Evolutionary conservation across 1,140 invertebrate genomes (phyloP), one percentile per base, ranked within the genome.

Genomic region (Anoplolepis gracilipes): DNA sequence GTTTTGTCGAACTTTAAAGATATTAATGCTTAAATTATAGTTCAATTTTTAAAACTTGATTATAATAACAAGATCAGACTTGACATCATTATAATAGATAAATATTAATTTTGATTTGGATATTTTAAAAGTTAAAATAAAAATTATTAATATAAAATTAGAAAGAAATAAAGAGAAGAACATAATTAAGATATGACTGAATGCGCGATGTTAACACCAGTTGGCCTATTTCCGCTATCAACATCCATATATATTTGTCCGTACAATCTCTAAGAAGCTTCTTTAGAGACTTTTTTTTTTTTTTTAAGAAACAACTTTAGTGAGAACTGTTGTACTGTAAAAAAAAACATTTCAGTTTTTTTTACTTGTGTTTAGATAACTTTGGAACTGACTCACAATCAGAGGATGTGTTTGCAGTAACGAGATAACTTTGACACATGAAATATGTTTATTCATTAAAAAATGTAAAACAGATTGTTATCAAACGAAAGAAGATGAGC

Each of bases 401-500:
- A 13, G n/a, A 49, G 25, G 13, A 61, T 19, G 73, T 85, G 59
- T 62, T 25, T 72, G 30, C 69, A 4, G 42, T 75, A 30, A n/a
- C 13, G 30, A 59, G 64, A 85, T 89, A 81, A 73, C 53, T 65
- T 77, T 61, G 22, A 82, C 85, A 16, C 8, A 49, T 42, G 30
- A 25, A n/a, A 49, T 46, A 75, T 84, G 28, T 76, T 76, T 61
- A 73, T 62, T 39, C 6, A 28, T 30, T 22, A 42, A 59, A 13
- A 36, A 76, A 33, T 16, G 22, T 22, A 46, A 6, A 55, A 25
- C 5, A 10, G 13, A n/a, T 49, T n/a, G 25, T 70, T 72, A 65
- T 61, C 77, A 88, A 86, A 5, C 7, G 72, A 57, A 13, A 82
- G 57, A 82, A n/a, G n/a, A n/a, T 88, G 86, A 88, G 22, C 70